A percentile compares a stretch with the other conserved stretches of the same genome.
Conservation (phyloP, 2,888 invertebrate species). For the Idaea dimidiata region DNA sequence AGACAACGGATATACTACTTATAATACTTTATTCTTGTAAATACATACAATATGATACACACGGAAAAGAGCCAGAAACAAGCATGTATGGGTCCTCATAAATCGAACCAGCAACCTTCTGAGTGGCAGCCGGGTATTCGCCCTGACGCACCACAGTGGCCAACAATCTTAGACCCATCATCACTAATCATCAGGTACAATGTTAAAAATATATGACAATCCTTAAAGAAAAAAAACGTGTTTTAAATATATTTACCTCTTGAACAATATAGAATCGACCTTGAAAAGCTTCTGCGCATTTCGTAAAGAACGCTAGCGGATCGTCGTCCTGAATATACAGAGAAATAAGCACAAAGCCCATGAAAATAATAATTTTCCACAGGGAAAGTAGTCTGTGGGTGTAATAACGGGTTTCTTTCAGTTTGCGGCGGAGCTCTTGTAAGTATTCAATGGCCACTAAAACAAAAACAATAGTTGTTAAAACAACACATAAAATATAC, state of each 20-base stretch:
- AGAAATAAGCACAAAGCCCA: slow-evolving; percentile 82
- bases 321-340: slow-evolving; percentile 69
- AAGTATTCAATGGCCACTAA: slow-evolving; percentile 58
- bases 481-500: not conserved
- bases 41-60: too few species aligned
- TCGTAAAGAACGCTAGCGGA: slow-evolving; percentile 70
- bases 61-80: too few species aligned
- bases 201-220: too few species aligned
- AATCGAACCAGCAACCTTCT: too few species aligned
- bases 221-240: not conserved
- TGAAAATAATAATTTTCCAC: slow-evolving; percentile 89
- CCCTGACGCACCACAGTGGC: too few species aligned
- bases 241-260: slow-evolving; percentile 60
- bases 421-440: slow-evolving; percentile 70
- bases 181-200: too few species aligned
- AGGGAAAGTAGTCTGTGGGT: slow-evolving; percentile 87
- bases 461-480: slow-evolving; percentile 21
- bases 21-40: too few species aligned
- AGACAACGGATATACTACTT: too few species aligned
- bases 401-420: slow-evolving; percentile 86
- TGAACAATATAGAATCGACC: slow-evolving; percentile 74
- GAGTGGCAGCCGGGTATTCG: too few species aligned
- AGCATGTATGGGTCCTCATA: too few species aligned
- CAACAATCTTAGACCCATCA: too few species aligned
- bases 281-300: slow-evolving; percentile 70